Evolutionary conservation across 2,888 invertebrate species (phyloP), one percentile per base, ranked within the genome.

Genomic region (Hyalella azteca): DNA sequence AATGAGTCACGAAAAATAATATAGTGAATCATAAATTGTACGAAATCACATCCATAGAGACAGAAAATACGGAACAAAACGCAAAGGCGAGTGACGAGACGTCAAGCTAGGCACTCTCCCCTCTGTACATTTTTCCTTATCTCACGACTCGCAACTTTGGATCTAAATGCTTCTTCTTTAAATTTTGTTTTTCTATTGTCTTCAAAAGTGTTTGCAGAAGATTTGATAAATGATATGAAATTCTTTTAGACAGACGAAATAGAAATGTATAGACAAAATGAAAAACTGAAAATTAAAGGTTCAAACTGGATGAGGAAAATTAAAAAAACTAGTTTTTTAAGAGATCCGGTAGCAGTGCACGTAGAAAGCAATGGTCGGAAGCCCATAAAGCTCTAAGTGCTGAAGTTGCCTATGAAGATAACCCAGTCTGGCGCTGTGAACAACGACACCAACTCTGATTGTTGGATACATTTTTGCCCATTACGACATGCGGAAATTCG

Each of bases 351-450:
- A n/a, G n/a, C n/a, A n/a, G n/a, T n/a, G n/a, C n/a, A n/a, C 29
- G 29, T 54, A 54, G 29, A 54, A 29, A 54, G 54, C 26, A 54
- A 54, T 29, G 54, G 54, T 26, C 54, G 54, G 26, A n/a, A 29
- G 26, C 19, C 36, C 66, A 66, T 66, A 66, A 66, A 66, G 39
- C 66, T 29, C 15, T 66, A 66, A 66, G 66, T 66, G 66, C 36
- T n/a, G 36, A 66, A 66, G 66, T 66, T 66, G 32, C 29, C 36
- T 4, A 9, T 19, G 36, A n/a, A 66, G 66, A 66, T 66, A 66
- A 66, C 66, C 32, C 36, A 7, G 66, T 36, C 32, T 36, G 19
- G 36, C 19, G 66, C 36, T 66, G 32, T 66, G 66, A 66, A 66
- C 36, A 54, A 54, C 54, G 54, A 54, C 54, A 54, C 54, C 54